These are phyloP conservation scores for Limnodromus scolopaceus DNA, from an alignment of 2,797 vertebrate genomes.

Conservation along the genomic window DNA sequence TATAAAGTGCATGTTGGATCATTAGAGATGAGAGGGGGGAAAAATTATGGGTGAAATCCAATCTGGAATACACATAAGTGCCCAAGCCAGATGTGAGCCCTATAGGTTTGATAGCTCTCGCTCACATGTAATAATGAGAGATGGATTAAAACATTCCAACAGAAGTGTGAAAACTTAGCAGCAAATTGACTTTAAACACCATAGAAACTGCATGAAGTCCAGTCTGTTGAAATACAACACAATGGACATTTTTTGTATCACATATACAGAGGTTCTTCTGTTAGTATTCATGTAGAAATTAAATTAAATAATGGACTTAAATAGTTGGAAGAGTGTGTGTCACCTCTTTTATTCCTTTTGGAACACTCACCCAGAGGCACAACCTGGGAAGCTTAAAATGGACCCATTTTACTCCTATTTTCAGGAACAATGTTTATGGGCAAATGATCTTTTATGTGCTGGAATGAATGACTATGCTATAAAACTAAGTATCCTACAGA, in stretches of 20 bases:
- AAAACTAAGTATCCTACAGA: slow-evolving; percentile 64
- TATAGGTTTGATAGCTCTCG: background rate
- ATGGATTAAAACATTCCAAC: background rate
- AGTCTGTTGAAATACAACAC: background rate
- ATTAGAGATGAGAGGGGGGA: background rate
- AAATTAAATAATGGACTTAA: slow-evolving; percentile 10
- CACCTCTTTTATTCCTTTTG: slow-evolving; percentile 13
- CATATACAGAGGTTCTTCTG: background rate
- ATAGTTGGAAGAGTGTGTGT: slow-evolving; percentile 1
- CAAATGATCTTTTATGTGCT: slow-evolving; percentile 60
- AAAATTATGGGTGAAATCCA: background rate
- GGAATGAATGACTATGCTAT: slow-evolving; percentile 57
- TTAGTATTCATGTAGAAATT: background rate
- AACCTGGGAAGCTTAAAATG: slow-evolving; percentile 31
- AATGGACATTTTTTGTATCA: background rate
- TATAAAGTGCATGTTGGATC: background rate
- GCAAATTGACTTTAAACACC: background rate
- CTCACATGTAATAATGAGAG: background rate
- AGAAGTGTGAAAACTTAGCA: background rate
- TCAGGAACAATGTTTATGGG: slow-evolving; percentile 51
- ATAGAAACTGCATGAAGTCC: background rate
- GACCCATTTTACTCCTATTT: slow-evolving; percentile 55
- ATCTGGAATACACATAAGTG: background rate
- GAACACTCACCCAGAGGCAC: background rate
- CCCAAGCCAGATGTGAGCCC: background rate